Evolutionary conservation across 2,888 invertebrate species (phyloP).

Genomic region (Labia minor): DNA sequence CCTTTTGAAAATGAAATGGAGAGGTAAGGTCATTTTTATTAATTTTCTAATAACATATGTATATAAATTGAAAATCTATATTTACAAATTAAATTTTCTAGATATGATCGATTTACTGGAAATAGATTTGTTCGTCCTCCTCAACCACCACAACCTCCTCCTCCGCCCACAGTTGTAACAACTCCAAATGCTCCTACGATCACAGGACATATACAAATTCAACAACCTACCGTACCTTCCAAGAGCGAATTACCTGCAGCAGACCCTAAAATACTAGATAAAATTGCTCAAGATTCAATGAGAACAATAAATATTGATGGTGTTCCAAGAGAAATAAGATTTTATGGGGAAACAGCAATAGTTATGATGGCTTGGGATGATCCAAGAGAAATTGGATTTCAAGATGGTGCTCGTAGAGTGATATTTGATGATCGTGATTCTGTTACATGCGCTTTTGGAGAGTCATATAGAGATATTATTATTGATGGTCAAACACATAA

Average conservation of each 20-base stretch:
- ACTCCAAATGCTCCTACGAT: constrained; percentile 15
- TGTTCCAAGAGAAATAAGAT: constrained; percentile 66
- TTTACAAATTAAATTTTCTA: constrained; percentile 14
- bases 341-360: constrained; percentile 74
- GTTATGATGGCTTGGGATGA: constrained; percentile 78
- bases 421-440: constrained; percentile 67
- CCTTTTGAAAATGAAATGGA: constrained; percentile 21
- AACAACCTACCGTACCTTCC: constrained; percentile 22
- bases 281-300: constrained; percentile 55
- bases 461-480: constrained; percentile 59
- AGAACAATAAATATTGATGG: constrained; percentile 75
- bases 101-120: constrained; percentile 21
- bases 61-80: too few relatives aligned
- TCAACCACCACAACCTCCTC: neutral
- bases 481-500: constrained; percentile 59
- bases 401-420: constrained; percentile 63
- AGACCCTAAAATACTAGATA: constrained; percentile 40
- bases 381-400: constrained; percentile 73
- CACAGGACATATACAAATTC: neutral
- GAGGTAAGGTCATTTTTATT: constrained; percentile 16
- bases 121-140: constrained; percentile 18
- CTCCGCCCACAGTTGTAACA: neutral
- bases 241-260: constrained; percentile 37
- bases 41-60: neutral
- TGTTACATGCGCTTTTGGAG: constrained; percentile 49